Base-by-base conservation (phyloP, 2,888 invertebrate species). In the Nephrotoma flavescens region DNA sequence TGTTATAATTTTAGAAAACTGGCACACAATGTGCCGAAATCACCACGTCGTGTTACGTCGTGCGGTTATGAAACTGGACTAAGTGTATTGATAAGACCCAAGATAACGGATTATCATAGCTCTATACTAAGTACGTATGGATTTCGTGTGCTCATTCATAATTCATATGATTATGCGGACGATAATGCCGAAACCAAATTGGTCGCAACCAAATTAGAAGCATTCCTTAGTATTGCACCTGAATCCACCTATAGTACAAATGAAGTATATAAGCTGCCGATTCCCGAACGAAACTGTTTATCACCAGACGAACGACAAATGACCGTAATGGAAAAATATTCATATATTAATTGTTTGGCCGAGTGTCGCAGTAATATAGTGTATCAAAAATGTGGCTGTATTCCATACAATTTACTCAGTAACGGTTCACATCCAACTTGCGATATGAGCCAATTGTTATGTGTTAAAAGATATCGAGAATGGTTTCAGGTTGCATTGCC, bases 61-160 rank as follows among this genome's bases (percentile, higher is more conserved):
- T 95, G 95, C 89, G 95, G 95, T 0, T 94, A 94, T 89, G 93
- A 94, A 89, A 95, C 94, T 0, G 95, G 95, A 0, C 91, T 95
- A 0, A 93, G 94, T 0, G 92, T 94, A 0, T 89, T 94, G 2
- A 88, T 95, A 0, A 92, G 94, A 88, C 93, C 93, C 0, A 89
- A 93, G 71, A 91, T 92, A 0, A 90, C 92, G 0, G 95, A 96
- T 89, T 95, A 95, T 89, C 94, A 93, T 89, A 94, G 94, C 85
- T 92, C 94, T 0, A 90, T 92, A 6, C 90, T 94, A 1, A 94
- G 94, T 6, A 94, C 95, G 0, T 93, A 92, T 87, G 95, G 95
- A 0, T 91, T 93, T 41, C 92, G 94, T 90, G 93, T 95, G 89
- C 92, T 94, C 86, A 91, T 95, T 52, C 95, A 95, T 88, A 93